These are phyloP conservation scores for Hydraecia micacea DNA, from an alignment of 2,888 invertebrate species.

Conservation along the genomic window DNA sequence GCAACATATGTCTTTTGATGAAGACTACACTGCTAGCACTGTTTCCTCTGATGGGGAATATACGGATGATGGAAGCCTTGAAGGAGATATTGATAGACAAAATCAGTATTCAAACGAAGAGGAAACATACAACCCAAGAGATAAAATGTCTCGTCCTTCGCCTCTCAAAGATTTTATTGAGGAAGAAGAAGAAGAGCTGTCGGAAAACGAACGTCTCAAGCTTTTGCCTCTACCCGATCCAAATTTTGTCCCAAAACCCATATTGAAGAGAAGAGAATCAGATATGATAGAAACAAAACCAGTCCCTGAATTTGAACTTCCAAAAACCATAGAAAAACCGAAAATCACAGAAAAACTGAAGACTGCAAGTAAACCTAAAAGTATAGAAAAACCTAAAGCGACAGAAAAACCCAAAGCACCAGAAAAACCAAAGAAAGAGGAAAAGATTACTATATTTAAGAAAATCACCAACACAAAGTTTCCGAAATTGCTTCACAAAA, in stretches of 20 bases:
- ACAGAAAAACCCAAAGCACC: conserved; percentile 68
- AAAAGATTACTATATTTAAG: conserved; percentile 82
- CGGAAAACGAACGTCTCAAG: conserved; percentile 91
- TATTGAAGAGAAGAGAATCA: conserved; percentile 91
- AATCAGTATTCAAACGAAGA: conserved; percentile 89
- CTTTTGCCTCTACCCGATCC: conserved; percentile 92
- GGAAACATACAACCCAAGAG: conserved; percentile 92
- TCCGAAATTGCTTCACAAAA: conserved; percentile 83
- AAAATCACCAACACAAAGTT: conserved; percentile 85
- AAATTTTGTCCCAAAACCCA: conserved; percentile 94
- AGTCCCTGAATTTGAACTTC: conserved; percentile 51
- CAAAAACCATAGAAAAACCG: conserved; percentile 55
- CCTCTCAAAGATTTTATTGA: conserved; percentile 75
- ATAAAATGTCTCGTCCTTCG: conserved; percentile 82
- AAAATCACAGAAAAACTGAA: conserved; percentile 72
- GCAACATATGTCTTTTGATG: conserved; percentile 89
- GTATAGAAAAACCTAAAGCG: conserved; percentile 66
- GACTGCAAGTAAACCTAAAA: conserved; percentile 69
- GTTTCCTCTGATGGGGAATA: conserved; percentile 89
- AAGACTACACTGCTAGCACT: conserved; percentile 92
- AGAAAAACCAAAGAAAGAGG: conserved; percentile 79
- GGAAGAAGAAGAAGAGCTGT: conserved; percentile 86
- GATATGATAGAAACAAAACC: conserved; percentile 70
- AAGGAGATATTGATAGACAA: conserved; percentile 79
- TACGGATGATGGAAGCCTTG: conserved; percentile 84